These are phyloP conservation scores for Dipodomys spectabilis DNA, from an alignment of 2,113 vertebrate genomes.

Conservation along the genomic window DNA sequence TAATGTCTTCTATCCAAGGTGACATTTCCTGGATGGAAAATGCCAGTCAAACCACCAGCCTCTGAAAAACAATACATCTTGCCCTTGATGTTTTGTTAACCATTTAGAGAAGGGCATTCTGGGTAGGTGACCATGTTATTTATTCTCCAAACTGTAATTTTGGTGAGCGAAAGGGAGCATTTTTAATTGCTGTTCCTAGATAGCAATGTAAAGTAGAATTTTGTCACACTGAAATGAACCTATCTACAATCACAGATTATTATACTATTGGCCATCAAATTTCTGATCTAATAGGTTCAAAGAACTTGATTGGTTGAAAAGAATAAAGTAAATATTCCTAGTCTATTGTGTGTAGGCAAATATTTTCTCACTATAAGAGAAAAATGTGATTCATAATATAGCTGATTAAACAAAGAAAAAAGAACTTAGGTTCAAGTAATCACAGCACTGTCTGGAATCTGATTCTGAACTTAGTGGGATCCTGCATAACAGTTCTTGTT, in stretches of 20 bases:
- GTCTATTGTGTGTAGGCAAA: not conserved
- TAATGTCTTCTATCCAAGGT: conserved; percentile 56
- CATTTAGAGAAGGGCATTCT: conserved; percentile 28
- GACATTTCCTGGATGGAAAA: conserved; percentile 60
- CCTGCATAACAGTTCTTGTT: not conserved
- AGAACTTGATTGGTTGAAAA: not conserved
- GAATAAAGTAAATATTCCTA: not conserved
- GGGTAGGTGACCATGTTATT: not conserved
- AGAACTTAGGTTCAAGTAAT: not conserved
- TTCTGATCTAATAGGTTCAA: conserved; percentile 10
- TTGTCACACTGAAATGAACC: not conserved
- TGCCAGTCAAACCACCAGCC: not conserved
- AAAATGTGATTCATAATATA: not conserved
- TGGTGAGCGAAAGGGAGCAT: not conserved
- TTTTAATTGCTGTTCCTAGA: not conserved
- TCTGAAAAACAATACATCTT: conserved; percentile 44
- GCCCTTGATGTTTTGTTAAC: conserved; percentile 21
- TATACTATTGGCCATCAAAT: not conserved
- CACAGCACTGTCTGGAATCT: not conserved
- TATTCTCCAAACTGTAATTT: not conserved
- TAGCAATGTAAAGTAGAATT: not conserved
- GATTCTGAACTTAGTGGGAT: not conserved
- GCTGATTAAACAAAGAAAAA: not conserved
- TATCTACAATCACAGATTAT: not conserved
- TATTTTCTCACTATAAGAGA: conserved; percentile 20